Evolutionary conservation across 2,888 invertebrate species (phyloP).

Genomic region (Meiosimyza platycephala): DNA sequence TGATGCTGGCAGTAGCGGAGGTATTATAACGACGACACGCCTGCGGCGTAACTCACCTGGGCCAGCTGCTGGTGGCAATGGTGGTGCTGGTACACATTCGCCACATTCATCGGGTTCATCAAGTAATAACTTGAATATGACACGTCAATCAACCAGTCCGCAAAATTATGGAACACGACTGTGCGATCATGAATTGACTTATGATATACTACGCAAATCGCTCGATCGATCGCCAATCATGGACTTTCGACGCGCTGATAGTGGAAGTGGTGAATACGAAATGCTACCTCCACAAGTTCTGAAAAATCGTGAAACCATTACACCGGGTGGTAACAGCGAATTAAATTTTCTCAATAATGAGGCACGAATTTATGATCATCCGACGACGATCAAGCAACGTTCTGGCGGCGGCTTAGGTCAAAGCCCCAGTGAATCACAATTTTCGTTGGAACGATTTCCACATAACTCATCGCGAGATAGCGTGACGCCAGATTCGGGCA

Average conservation of each 20-base stretch:
- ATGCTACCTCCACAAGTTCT: slow-evolving; percentile 51
- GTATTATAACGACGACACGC: slow-evolving; percentile 37
- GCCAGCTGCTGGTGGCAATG: slow-evolving; percentile 35
- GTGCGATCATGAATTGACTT: slow-evolving; percentile 66
- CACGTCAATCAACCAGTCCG: slow-evolving; percentile 61
- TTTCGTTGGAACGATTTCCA: slow-evolving; percentile 54
- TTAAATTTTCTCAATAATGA: slow-evolving; percentile 65
- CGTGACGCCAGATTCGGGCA: slow-evolving; percentile 52
- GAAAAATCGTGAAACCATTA: slow-evolving; percentile 63
- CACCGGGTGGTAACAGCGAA: slow-evolving; percentile 63
- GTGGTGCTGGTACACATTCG: slow-evolving; percentile 54
- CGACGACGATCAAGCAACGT: slow-evolving; percentile 53
- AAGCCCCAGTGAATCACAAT: slow-evolving; percentile 56
- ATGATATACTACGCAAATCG: slow-evolving; percentile 64
- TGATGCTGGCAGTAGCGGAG: slow-evolving; percentile 36
- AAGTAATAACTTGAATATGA: slow-evolving; percentile 55
- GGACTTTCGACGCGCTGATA: slow-evolving; percentile 63
- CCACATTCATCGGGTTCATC: slow-evolving; percentile 64
- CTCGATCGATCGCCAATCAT: slow-evolving; percentile 64
- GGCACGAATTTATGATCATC: slow-evolving; percentile 62
- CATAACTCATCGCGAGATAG: slow-evolving; percentile 55
- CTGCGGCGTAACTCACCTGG: slow-evolving; percentile 59
- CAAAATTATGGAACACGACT: slow-evolving; percentile 65
- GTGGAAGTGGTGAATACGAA: slow-evolving; percentile 61
- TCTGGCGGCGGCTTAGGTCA: slow-evolving; percentile 40